Evolutionary conservation across 2,797 vertebrate species (phyloP), one percentile per base, ranked within the genome.

Genomic region (Melanotaenia boesemani): DNA sequence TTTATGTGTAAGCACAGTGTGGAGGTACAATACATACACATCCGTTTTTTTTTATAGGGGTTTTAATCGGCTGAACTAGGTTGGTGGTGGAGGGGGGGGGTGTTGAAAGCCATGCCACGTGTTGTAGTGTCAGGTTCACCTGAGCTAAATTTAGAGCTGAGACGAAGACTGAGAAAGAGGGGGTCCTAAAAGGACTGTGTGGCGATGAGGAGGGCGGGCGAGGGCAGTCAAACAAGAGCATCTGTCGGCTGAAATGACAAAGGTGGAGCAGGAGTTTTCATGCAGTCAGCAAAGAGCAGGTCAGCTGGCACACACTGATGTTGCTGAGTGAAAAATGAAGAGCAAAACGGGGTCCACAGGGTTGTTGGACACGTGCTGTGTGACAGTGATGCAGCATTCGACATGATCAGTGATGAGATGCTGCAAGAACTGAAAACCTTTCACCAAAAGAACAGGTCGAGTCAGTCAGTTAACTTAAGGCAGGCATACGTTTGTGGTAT

Each of bases 61-160:
- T 22, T 84, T 85, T 59, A 66, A 73, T 28, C 46, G 62, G 22
- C 50, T 65, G 70, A 84, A 80, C 66, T 64, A 50, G 67, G 54
- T 85, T 55, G 34, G 15, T 13, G 37, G 41, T 4, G 67, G 54
- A 85, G 55, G 30, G 75, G 13, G 18, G 18, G 18, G 67, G 70
- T 72, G 84, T 78, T 78, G 72, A 89, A 78, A 84, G 59, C 28
- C 37, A 65, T 52, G 83, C 91, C 91, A 88, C 82, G 91, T 72
- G 80, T 76, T 58, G 70, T 69, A 82, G 93, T 93, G 89, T 95
- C 90, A 73, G 79, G 86, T 94, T 95, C 83, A 85, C 83, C 75
- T 75, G 74, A 64, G 70, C 83, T 93, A 94, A 87, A 91, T 88
- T 88, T 94, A 91, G 92, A 83, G 62, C 30, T 20, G 60, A 75